Percentiles rank a stretch among this genome's conserved stretches.
Evolutionary conservation across 2,888 invertebrate species (phyloP).

Genomic region (Eucera pruinosa): DNA sequence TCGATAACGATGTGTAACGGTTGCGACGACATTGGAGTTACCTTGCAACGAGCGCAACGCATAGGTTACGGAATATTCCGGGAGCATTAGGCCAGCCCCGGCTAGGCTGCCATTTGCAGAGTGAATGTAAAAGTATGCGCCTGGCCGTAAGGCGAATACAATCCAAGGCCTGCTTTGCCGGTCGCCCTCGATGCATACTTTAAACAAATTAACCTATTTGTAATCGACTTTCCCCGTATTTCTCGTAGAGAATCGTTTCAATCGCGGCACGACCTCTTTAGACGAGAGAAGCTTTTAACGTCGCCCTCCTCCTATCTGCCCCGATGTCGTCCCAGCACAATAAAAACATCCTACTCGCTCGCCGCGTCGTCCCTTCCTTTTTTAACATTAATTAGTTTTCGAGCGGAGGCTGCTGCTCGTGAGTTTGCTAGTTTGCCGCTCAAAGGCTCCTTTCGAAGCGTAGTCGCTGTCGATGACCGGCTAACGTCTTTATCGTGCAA

Average conservation of each 20-base stretch:
- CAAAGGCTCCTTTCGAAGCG: not conserved
- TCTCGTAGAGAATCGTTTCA: not conserved
- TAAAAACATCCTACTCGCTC: not conserved
- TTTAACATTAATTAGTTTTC: conserved; percentile 23
- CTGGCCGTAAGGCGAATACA: not conserved
- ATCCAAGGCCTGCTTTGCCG: conserved; percentile 42
- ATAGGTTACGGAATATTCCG: conserved; percentile 26
- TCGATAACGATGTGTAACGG: conserved; percentile 1
- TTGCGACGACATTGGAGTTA: conserved; percentile 37
- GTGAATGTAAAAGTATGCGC: conserved; percentile 52
- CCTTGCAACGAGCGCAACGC: conserved; percentile 22
- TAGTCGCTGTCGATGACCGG: not conserved
- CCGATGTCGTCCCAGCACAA: too few species aligned
- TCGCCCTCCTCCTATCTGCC: too few species aligned
- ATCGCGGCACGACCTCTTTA: not conserved
- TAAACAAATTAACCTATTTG: conserved; percentile 20
- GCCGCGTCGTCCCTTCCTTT: not conserved
- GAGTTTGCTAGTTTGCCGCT: not conserved
- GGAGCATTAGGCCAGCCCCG: conserved; percentile 17
- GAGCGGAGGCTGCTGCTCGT: not conserved
- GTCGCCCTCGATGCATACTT: conserved; percentile 43
- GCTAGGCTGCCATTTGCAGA: conserved; percentile 44
- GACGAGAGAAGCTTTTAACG: not conserved
- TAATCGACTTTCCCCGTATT: conserved; percentile 9
- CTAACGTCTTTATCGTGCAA: conserved; percentile 5